A percentile compares a stretch with the other conserved stretches of the same genome.
phyloP scores from a whole-genome alignment of 2,888 invertebrate genomes.

The Branchinecta sandiegonensis region DNA sequence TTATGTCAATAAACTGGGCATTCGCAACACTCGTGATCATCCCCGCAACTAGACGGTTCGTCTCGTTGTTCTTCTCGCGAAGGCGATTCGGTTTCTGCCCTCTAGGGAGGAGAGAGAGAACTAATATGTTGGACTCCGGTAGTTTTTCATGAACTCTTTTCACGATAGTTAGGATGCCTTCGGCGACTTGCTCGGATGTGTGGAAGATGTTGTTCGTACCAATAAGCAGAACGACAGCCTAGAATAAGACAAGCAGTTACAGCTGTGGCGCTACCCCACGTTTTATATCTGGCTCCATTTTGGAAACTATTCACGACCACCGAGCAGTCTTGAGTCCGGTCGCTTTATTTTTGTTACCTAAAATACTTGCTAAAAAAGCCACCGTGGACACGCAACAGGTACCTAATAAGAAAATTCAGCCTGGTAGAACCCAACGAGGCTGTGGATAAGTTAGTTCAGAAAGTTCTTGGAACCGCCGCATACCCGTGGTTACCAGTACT shows the following conservation, averaged over 20 bases:
- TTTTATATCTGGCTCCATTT: no score
- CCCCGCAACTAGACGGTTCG: constrained; percentile 57
- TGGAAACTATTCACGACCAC: no score
- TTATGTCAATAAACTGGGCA: constrained; percentile 59
- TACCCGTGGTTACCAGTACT: no score
- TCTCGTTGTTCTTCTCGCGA: constrained; percentile 56
- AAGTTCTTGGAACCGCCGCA: no score
- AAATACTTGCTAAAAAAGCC: no score
- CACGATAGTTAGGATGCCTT: constrained; percentile 64
- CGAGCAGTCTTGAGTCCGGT: no score
- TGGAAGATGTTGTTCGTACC: constrained; percentile 76
- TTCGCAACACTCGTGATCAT: constrained; percentile 42
- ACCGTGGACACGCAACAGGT: no score
- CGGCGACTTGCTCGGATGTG: constrained; percentile 61
- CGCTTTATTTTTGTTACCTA: no score
- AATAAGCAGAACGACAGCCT: constrained; percentile 71
- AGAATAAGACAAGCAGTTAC: constrained; percentile 25
- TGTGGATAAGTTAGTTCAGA: no score
- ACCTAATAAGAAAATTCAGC: no score
- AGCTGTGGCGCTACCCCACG: no score
- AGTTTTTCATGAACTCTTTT: constrained; percentile 57
- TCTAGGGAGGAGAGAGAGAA: constrained; percentile 75
- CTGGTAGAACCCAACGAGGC: no score
- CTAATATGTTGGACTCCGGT: constrained; percentile 61
- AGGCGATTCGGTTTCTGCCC: constrained; percentile 70